Percentiles rank a stretch among this genome's conserved stretches.
Evolutionary conservation across 2,888 invertebrate species (phyloP).

Genomic region (Acleris sparsana): DNA sequence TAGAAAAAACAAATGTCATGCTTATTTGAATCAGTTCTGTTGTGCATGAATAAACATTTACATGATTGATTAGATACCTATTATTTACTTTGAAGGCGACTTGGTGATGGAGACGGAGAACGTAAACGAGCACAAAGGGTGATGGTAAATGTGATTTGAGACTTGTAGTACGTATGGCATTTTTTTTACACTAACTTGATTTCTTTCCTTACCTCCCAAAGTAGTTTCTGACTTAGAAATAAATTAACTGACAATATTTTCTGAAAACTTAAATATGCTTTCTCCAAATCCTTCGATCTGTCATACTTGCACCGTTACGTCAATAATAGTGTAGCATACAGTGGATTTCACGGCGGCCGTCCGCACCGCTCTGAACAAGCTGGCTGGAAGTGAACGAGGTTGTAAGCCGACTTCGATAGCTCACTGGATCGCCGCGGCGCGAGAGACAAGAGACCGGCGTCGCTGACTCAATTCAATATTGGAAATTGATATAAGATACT

Average conservation of each 20-base stretch:
- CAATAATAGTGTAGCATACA: conserved; percentile 12
- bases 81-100: not conserved
- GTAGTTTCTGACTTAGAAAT: no score
- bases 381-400: conserved; percentile 52
- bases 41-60: conserved; percentile 2
- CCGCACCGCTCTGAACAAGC: conserved; percentile 35
- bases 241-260: no score
- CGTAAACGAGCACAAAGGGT: no score
- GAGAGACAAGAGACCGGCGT: not conserved
- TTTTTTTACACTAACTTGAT: no score
- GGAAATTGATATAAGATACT: no score
- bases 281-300: no score
- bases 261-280: no score
- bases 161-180: no score
- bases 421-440: conserved; percentile 26
- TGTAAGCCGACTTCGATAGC: conserved; percentile 51
- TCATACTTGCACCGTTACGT: not conserved
- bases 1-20: conserved; percentile 4
- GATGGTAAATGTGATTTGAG: no score
- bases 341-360: conserved; percentile 38
- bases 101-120: no score
- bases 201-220: no score
- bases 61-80: not conserved
- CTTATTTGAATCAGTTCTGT: conserved; percentile 2
- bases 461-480: no score